A percentile compares a stretch with the other conserved stretches of the same genome.
These are phyloP conservation scores for Gonatopus flavifemur DNA, from an alignment of 1,140 invertebrate genomes.

Conservation along the genomic window DNA sequence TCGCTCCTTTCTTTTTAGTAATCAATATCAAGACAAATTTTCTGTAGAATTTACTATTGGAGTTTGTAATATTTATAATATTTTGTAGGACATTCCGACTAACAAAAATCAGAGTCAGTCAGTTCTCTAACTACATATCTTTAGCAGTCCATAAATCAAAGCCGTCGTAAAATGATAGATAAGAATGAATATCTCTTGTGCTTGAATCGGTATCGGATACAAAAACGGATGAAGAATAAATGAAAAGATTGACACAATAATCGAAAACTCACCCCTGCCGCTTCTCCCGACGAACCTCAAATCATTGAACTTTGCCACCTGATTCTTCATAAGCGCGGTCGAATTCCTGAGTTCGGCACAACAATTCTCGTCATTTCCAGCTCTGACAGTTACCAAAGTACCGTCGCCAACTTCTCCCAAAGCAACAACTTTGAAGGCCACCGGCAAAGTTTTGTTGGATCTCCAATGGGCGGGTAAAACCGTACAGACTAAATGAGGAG, in stretches of 20 bases:
- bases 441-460: slow-evolving; percentile 95
- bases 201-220: no score
- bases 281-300: slow-evolving; percentile 95
- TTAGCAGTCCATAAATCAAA: no score
- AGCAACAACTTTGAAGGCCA: slow-evolving; percentile 91
- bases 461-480: slow-evolving; percentile 92
- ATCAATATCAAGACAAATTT: no score
- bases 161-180: no score
- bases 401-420: slow-evolving; percentile 92
- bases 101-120: no score
- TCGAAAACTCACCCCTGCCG: slow-evolving; percentile 83
- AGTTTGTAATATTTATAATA: no score
- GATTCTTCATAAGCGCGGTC: slow-evolving; percentile 94
- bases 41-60: no score
- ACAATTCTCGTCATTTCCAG: slow-evolving; percentile 97
- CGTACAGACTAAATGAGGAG: slow-evolving; percentile 89
- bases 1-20: no score
- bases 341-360: slow-evolving; percentile 93
- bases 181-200: no score
- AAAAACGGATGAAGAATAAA: background rate
- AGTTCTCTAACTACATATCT: no score
- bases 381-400: slow-evolving; percentile 91
- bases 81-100: no score
- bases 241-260: no score
- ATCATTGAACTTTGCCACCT: slow-evolving; percentile 98